A percentile compares a stretch with the other conserved stretches of the same genome.
These are phyloP conservation scores for Triplophysa yarkandensis DNA, from an alignment of 2,797 vertebrate genomes.

Conservation along the genomic window DNA sequence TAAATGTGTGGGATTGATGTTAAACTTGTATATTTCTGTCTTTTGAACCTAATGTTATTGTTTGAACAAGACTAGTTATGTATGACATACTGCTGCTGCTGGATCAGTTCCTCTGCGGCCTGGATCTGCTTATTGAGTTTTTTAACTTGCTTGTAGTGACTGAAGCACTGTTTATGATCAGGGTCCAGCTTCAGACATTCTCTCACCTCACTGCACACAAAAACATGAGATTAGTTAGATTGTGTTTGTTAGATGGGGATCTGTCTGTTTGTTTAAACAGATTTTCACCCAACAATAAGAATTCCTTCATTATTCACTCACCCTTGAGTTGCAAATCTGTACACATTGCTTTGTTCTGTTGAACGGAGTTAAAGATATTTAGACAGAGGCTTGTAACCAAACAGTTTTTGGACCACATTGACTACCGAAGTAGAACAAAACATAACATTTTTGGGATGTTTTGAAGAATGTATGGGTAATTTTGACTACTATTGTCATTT, in stretches of 20 bases:
- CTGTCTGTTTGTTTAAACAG: background rate
- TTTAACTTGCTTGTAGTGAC: conserved; percentile 97
- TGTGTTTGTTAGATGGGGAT: background rate
- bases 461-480: no score
- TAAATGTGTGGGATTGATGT: no score
- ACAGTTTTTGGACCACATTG: no score
- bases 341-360: no score
- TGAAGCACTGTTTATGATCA: conserved; percentile 94
- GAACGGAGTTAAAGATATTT: no score
- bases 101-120: conserved; percentile 89
- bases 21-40: background rate
- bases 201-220: conserved; percentile 85
- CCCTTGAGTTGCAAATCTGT: no score
- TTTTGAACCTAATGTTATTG: background rate
- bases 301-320: no score
- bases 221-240: conserved; percentile 12
- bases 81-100: conserved; percentile 83
- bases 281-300: no score
- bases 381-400: no score
- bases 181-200: conserved; percentile 97
- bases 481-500: no score
- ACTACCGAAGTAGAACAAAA: no score
- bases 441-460: no score
- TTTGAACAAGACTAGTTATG: background rate
- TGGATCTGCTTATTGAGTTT: conserved; percentile 94